Base-by-base conservation (phyloP, 2,888 invertebrate species). In the Dicroscelio sp. region DNA sequence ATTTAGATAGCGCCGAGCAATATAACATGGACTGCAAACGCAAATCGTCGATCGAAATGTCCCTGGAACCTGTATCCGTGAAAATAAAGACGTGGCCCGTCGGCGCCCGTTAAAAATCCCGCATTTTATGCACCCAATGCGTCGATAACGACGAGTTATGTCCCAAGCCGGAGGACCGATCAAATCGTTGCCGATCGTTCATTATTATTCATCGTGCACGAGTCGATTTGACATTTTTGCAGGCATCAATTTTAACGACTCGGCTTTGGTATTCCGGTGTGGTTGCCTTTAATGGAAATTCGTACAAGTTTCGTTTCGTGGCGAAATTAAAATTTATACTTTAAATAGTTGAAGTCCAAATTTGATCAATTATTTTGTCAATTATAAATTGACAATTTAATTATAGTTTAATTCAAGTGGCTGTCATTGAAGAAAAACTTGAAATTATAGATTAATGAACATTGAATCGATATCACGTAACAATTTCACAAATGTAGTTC, bases 1-100 rank as follows among this genome's bases (percentile, higher is more conserved):
- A 88, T 88, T 88, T 78, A 88, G 88, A 88, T 88, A 88, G 79
- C 20, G 55, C n/a, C 25, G n/a, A n/a, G 80, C 75, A 63, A 65
- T 79, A 71, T 86, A 63, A 73, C 38, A 71, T 79, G 35, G 25
- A 30, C 17, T 20, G 71, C 65, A 27, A 76, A 76, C 86, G 80
- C 82, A 63, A 75, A 87, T 75, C 58, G 63, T 69, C 80, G 75
- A 55, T 75, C 78, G 55, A 88, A 79, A 71, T 73, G 69, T 58
- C 27, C 48, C 14, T 17, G 38, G 20, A 60, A 79, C 69, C 52
- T 33, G 87, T 63, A 48, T 65, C 38, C 67, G 69, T 33, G n/a
- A 20, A 75, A 83, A 88, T 83, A 76, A 83, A 88, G 83, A 88
- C 78, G 35, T 80, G 86, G n/a, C 25, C 33, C 65, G 35, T 30